phyloP scores from a whole-genome alignment of 2,888 invertebrate genomes.

The Temnothorax rugatulus region DNA sequence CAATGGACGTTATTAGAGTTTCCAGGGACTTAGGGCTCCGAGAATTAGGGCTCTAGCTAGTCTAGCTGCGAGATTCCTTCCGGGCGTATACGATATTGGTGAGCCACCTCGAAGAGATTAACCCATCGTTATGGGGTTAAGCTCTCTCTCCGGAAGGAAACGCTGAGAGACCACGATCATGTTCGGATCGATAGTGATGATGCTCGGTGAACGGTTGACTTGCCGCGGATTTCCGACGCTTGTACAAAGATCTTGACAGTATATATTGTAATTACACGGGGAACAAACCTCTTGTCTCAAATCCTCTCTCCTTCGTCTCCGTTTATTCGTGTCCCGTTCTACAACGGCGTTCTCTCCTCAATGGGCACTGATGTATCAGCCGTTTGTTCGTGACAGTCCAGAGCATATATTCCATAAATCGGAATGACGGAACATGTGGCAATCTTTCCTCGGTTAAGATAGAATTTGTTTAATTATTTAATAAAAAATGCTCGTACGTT shows the following conservation, averaged over 20 bases:
- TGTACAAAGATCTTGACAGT: conserved; percentile 75
- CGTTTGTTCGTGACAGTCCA: conserved; percentile 61
- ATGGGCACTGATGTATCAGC: conserved; percentile 51
- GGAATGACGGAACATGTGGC: conserved; percentile 56
- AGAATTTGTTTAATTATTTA: background rate
- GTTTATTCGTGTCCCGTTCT: conserved; percentile 27
- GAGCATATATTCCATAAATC: conserved; percentile 7
- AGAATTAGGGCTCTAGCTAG: conserved; percentile 21
- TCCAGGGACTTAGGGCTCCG: conserved; percentile 6
- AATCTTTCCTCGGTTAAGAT: conserved; percentile 41
- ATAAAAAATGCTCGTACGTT: background rate
- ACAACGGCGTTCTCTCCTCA: conserved; percentile 53
- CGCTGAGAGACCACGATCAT: conserved; percentile 50
- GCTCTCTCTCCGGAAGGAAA: conserved; percentile 55
- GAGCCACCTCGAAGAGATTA: conserved; percentile 80
- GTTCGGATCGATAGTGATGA: conserved; percentile 59
- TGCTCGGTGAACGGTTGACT: conserved; percentile 69
- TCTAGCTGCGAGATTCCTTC: conserved; percentile 13
- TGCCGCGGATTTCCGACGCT: conserved; percentile 75
- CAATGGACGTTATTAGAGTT: conserved; percentile 45
- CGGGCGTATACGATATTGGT: conserved; percentile 48
- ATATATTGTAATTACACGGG: conserved; percentile 80
- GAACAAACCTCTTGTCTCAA: conserved; percentile 60
- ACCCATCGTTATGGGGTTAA: conserved; percentile 80
- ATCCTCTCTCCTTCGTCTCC: conserved; percentile 6